A percentile compares a stretch with the other conserved stretches of the same genome.
These are phyloP conservation scores for Xenops minutus DNA, from an alignment of 2,797 vertebrate genomes.

Conservation along the genomic window DNA sequence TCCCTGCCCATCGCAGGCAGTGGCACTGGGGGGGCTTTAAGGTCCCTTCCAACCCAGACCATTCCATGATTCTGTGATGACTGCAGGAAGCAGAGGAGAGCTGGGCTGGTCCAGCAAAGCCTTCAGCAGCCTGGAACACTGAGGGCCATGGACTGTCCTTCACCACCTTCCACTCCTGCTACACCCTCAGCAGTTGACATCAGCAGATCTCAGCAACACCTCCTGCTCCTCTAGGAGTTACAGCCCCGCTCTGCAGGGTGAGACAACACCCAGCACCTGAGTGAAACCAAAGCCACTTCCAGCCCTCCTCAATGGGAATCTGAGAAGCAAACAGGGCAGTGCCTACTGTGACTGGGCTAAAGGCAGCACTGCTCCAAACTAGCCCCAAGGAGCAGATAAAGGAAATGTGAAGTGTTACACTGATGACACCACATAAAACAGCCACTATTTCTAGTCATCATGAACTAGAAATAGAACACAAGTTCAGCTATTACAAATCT, in stretches of 20 bases:
- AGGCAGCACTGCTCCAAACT: rapidly evolving
- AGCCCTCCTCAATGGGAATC: rapidly evolving
- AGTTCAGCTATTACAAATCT: neutral
- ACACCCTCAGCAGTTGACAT: neutral
- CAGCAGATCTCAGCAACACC: neutral
- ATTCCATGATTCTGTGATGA: neutral
- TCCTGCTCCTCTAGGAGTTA: neutral
- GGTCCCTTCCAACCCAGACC: neutral
- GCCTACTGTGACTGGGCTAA: neutral
- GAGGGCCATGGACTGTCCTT: neutral
- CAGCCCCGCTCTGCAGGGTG: neutral
- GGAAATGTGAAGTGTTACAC: neutral
- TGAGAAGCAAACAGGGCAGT: neutral
- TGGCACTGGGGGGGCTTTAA: neutral
- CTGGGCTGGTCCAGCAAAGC: rapidly evolving
- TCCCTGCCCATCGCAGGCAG: neutral
- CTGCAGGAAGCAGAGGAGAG: neutral
- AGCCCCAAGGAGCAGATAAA: neutral
- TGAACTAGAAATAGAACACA: neutral
- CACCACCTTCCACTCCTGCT: neutral
- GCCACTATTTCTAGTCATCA: neutral
- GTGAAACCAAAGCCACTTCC: neutral
- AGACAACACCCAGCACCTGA: neutral
- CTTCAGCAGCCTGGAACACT: rapidly evolving
- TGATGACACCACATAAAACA: neutral